Conservation (phyloP, 2,113 vertebrate genomes). For the Petroica traversi region DNA sequence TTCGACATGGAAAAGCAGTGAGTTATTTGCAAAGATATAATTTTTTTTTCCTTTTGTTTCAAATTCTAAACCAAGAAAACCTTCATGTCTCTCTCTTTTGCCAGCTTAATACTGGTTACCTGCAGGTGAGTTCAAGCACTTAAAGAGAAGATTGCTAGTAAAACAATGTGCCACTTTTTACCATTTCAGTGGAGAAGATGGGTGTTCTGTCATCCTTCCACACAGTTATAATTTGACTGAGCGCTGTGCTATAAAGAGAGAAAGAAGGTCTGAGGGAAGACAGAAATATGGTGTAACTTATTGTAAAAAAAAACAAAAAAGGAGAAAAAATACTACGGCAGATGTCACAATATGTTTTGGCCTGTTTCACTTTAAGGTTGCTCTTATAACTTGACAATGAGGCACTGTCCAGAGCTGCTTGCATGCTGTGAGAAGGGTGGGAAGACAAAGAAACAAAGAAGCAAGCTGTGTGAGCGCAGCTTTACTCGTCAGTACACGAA, state of each 20-base stretch:
- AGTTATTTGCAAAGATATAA: neutral
- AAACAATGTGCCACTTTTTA: neutral
- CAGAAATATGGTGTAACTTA: neutral
- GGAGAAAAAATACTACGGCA: neutral
- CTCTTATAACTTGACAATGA: neutral
- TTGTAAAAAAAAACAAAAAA: neutral
- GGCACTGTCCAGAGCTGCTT: neutral
- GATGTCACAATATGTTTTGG: neutral
- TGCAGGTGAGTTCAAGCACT: neutral
- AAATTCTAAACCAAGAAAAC: neutral
- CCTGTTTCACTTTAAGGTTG: neutral
- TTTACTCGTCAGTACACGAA: neutral
- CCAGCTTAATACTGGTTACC: neutral
- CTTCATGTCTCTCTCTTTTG: neutral
- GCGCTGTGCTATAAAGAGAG: neutral
- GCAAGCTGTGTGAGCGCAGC: neutral
- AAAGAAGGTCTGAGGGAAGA: neutral
- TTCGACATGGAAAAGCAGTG: neutral
- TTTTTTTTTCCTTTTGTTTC: neutral
- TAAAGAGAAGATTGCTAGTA: neutral
- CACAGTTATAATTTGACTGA: neutral
- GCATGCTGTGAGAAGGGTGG: constrained; percentile 1
- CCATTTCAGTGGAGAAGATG: neutral
- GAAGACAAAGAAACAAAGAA: constrained; percentile 25
- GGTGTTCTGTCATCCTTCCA: neutral